Conservation (phyloP, 2,888 invertebrate genomes). For the Flabesymbios commensalis region DNA sequence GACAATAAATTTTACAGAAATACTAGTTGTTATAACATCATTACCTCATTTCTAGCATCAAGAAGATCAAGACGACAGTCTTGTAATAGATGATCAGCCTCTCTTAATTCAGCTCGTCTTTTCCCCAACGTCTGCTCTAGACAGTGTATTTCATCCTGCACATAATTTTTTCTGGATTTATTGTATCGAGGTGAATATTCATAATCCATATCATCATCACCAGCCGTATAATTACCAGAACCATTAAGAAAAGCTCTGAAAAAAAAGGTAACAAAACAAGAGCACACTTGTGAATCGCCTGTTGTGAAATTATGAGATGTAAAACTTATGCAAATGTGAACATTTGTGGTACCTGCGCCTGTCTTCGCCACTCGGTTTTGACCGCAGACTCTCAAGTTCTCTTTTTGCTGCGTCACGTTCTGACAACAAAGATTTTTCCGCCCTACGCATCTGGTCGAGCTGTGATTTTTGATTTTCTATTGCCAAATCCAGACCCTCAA, state of each 20-base stretch:
- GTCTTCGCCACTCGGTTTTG: conserved; percentile 1
- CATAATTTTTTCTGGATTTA: conserved; percentile 17
- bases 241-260: conserved; percentile 26
- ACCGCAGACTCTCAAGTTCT: conserved; percentile 42
- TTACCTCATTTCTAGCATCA: conserved; percentile 50
- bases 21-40: too few relatives aligned
- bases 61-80: conserved; percentile 49
- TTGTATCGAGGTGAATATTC: conserved; percentile 35
- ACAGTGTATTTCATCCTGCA: conserved; percentile 50
- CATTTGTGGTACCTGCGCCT: conserved; percentile 11
- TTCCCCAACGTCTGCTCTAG: conserved; percentile 54
- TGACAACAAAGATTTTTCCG: conserved; percentile 43
- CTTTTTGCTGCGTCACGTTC: conserved; percentile 42
- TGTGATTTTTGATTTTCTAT: conserved; percentile 54
- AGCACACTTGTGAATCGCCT: too few relatives aligned
- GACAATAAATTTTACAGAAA: too few relatives aligned
- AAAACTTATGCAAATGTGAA: neutral
- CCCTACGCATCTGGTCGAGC: conserved; percentile 44
- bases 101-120: conserved; percentile 49
- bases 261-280: too few relatives aligned
- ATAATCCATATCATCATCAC: conserved; percentile 40
- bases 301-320: neutral
- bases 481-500: conserved; percentile 57
- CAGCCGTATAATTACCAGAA: neutral
- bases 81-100: conserved; percentile 49